Percentiles rank a stretch among this genome's conserved stretches.
Conservation (phyloP, 2,113 vertebrate genomes). For the Eretmochelys imbricata region DNA sequence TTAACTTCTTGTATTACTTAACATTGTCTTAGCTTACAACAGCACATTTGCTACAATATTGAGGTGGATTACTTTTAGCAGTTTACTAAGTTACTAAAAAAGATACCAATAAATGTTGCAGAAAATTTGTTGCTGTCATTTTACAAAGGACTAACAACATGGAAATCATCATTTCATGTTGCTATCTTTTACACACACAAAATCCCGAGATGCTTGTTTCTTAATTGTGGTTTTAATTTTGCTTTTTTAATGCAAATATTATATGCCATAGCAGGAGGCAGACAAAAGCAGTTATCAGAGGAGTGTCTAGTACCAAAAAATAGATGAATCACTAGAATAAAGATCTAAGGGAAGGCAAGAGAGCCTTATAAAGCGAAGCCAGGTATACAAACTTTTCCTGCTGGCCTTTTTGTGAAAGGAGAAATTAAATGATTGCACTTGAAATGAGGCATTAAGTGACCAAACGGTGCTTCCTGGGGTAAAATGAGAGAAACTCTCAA, state of each 20-base stretch:
- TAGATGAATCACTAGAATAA: constrained; percentile 6
- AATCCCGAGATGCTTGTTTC: neutral
- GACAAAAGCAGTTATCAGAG: neutral
- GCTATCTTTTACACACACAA: neutral
- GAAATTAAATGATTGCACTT: neutral
- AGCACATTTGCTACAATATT: neutral
- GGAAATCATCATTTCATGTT: neutral
- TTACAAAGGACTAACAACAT: neutral
- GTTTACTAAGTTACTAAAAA: neutral
- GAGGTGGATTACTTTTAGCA: neutral
- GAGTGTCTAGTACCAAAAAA: neutral
- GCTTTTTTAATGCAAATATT: neutral
- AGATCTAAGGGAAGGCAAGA: neutral
- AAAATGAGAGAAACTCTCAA: neutral
- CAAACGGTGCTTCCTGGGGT: neutral
- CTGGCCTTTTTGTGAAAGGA: neutral
- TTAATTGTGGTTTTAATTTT: neutral
- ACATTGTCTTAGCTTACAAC: neutral
- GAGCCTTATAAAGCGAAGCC: neutral
- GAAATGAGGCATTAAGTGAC: neutral
- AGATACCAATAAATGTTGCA: neutral
- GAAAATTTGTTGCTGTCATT: neutral
- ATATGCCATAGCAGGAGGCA: neutral
- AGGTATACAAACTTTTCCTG: neutral
- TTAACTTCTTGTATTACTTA: neutral